Evolutionary conservation across 2,113 vertebrate genomes (phyloP), one percentile per base, ranked within the genome.

Genomic region (Setophaga petechia): DNA sequence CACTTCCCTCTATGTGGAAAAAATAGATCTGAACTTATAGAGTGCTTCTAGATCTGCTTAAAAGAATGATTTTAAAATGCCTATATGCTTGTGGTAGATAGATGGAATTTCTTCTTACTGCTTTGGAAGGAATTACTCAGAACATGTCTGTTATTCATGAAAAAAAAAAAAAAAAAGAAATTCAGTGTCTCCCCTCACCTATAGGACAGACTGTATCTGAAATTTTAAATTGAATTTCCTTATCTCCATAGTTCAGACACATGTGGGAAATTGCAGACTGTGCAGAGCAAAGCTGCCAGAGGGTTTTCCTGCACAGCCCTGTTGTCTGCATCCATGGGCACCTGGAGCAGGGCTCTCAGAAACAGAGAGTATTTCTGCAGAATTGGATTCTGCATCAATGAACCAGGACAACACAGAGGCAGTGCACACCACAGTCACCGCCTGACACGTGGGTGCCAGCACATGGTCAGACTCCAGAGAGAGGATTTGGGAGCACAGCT

Each of bases 401-500:
- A 47, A 5, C 4, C 46, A 35, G 15, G 19, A 23, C 24, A 49
- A 9, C 14, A 28, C 1, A 49, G 11, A 37, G 54, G 3, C 12
- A 37, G 21, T 2, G 5, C 21, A 68, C 19, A 39, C 12, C 21
- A 13, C 2, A 1, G 5, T 51, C 52, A 51, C 17, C 33, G 82
- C 23, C 65, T 78, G 51, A 35, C 28, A 12, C 3, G 1, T 0
- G 9, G 11, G 5, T 41, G 28, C 33, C 58, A 69, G 66, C 15
- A 13, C 0, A 0, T 15, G 22, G 17, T 58, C 44, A 39, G 33
- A 30, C 35, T 30, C 21, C 2, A 37, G 54, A 8, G 10, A 25
- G 20, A 11, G 35, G 25, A 71, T 5, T 1, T 1, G 0, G 52
- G 33, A 67, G 5, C 22, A 71, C 12, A 51, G 41, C 0, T 5